Evolutionary conservation across 2,888 invertebrate species (phyloP).

Genomic region (Drosophila affinis): DNA sequence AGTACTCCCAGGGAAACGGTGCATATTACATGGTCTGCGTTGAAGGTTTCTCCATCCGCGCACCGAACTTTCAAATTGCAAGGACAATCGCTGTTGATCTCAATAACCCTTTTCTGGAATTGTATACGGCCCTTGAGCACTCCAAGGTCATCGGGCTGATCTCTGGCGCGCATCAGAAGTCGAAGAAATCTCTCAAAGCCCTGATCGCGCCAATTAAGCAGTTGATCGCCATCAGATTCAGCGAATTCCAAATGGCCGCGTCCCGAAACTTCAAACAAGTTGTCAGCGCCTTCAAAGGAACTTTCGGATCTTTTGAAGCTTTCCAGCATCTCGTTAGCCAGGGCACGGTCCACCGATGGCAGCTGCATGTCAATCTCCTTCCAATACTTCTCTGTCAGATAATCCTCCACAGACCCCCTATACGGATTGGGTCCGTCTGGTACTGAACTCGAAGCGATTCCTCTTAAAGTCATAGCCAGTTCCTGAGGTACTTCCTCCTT

Average conservation of each 20-base stretch:
- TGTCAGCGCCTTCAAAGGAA: conserved; percentile 31
- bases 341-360: conserved; percentile 5
- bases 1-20: conserved; percentile 86
- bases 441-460: background rate
- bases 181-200: conserved; percentile 29
- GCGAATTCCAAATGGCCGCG: conserved; percentile 25
- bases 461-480: conserved; percentile 50
- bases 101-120: conserved; percentile 57
- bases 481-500: conserved; percentile 79
- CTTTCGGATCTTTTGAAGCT: conserved; percentile 27
- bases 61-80: conserved; percentile 45
- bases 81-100: conserved; percentile 50
- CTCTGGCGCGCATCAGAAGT: conserved; percentile 22
- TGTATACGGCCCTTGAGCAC: conserved; percentile 70
- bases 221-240: conserved; percentile 27
- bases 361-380: background rate
- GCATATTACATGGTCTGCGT: conserved; percentile 86
- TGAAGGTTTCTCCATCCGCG: conserved; percentile 78
- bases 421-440: background rate
- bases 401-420: conserved; percentile 1
- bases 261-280: conserved; percentile 30
- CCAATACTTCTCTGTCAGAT: conserved; percentile 20
- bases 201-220: conserved; percentile 30
- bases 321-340: conserved; percentile 32
- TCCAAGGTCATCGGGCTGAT: conserved; percentile 49